phyloP scores from a whole-genome alignment of 2,888 invertebrate genomes.

The Lampropteryx suffumata region DNA sequence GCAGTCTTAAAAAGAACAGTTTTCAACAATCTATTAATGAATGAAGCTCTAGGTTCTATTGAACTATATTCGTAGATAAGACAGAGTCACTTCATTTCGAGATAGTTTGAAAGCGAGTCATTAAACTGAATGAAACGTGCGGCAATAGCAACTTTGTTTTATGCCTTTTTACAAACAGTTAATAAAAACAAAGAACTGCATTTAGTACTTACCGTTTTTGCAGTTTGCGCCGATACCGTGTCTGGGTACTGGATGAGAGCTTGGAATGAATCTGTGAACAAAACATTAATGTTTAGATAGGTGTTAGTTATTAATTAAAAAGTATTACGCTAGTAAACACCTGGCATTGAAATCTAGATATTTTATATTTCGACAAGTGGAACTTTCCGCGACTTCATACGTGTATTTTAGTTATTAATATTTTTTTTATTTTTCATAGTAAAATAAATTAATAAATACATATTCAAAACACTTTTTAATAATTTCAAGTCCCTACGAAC shows the following conservation, averaged over 20 bases:
- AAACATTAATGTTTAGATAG: no score
- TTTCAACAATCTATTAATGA: conserved; percentile 43
- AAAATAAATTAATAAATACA: no score
- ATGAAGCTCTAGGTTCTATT: conserved; percentile 43
- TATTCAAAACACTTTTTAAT: no score
- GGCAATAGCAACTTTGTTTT: conserved; percentile 76
- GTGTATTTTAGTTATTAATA: no score
- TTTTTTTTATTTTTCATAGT: no score
- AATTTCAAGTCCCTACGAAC: no score
- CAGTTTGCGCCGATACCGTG: conserved; percentile 97
- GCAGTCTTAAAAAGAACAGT: conserved; percentile 7
- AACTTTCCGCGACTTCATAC: no score
- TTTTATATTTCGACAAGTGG: no score
- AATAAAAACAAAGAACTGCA: conserved; percentile 72
- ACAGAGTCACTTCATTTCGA: conserved; percentile 61
- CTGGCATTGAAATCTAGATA: no score
- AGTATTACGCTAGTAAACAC: no score
- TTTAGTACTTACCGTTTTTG: conserved; percentile 91
- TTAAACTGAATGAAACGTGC: conserved; percentile 77
- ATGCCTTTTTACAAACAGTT: conserved; percentile 71
- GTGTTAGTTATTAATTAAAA: no score
- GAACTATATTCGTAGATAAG: conserved; percentile 48
- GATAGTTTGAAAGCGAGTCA: conserved; percentile 71
- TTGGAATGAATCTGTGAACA: conserved; percentile 95
- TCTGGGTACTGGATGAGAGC: conserved; percentile 99